Base-by-base conservation (phyloP, 2,797 vertebrate species). In the Hydrolagus colliei region DNA sequence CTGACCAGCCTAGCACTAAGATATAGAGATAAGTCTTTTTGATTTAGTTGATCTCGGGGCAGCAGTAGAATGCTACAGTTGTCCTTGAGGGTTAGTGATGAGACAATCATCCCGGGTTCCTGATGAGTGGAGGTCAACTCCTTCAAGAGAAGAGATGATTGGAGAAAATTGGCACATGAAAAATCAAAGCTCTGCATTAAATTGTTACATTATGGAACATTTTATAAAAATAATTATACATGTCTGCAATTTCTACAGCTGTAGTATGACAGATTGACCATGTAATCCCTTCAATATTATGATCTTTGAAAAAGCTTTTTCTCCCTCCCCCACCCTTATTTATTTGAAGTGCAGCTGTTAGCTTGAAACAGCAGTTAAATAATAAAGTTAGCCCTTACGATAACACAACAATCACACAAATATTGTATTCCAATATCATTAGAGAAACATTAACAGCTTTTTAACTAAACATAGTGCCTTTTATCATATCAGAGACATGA, bases 241-340 rank as follows among this genome's bases (percentile, higher is more conserved):
- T 5, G 62, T 62, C 9, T 78, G 11, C 22, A 79, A 14, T 61
- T 59, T n/a, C 61, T 61, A 9, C 52, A 77, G 86, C 86, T 9
- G 0, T 84, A 90, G 87, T 72, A 0, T 90, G 88, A 52, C 87
- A 88, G 87, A 75, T 88, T 79, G 87, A 84, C 88, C 73, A 86
- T 86, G 32, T 84, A 89, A 72, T 77, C 18, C 73, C 1, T 87
- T 18, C 86, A 7, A 0, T 88, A 32, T 72, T 90, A 61, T 62
- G 59, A 85, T 88, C 85, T 89, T 86, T 86, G 75, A 76, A 90
- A 85, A 88, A 72, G 16, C 41, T 14, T 73, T 59, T 59, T 59
- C 8, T 1, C 13, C 74, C 41, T 6, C 41, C 41, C 41, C 41
- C 2, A 3, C 41, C 41, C 41, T 52, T 52, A 86, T 87, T 89